These are phyloP conservation scores for Decapterus maruadsi DNA, from an alignment of 2,797 vertebrate species.

Conservation along the genomic window DNA sequence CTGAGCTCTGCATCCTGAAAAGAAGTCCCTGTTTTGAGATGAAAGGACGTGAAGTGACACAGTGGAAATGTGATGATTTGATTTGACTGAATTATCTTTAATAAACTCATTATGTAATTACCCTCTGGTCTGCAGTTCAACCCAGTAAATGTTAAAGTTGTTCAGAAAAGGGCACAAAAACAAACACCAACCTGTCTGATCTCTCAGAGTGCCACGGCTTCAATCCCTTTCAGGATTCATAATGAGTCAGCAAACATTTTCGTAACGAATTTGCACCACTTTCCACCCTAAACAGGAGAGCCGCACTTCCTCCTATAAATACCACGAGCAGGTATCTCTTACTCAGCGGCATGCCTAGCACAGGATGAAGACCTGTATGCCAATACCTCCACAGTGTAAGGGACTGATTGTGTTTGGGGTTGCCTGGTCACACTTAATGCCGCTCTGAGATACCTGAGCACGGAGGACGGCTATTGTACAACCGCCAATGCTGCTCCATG, in stretches of 20 bases:
- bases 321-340: conserved; percentile 79
- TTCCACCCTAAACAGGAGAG: conserved; percentile 66
- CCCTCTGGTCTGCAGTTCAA: conserved; percentile 53
- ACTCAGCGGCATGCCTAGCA: conserved; percentile 72
- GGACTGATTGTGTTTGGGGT: conserved; percentile 76
- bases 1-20: conserved; percentile 49
- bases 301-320: conserved; percentile 80
- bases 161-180: conserved; percentile 66
- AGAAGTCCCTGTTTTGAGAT: conserved; percentile 76
- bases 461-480: conserved; percentile 69
- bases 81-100: conserved; percentile 75
- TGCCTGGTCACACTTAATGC: conserved; percentile 80
- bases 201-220: conserved; percentile 49
- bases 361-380: conserved; percentile 79
- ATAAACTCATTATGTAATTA: conserved; percentile 81
- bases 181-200: conserved; percentile 75
- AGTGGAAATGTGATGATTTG: conserved; percentile 60
- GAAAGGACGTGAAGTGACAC: conserved; percentile 59
- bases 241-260: conserved; percentile 84
- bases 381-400: conserved; percentile 75
- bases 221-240: conserved; percentile 61
- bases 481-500: conserved; percentile 67
- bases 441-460: conserved; percentile 75
- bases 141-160: conserved; percentile 73
- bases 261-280: conserved; percentile 72